Conservation (phyloP, 2,888 invertebrate genomes). For the Rhaphigaster nebulosa region DNA sequence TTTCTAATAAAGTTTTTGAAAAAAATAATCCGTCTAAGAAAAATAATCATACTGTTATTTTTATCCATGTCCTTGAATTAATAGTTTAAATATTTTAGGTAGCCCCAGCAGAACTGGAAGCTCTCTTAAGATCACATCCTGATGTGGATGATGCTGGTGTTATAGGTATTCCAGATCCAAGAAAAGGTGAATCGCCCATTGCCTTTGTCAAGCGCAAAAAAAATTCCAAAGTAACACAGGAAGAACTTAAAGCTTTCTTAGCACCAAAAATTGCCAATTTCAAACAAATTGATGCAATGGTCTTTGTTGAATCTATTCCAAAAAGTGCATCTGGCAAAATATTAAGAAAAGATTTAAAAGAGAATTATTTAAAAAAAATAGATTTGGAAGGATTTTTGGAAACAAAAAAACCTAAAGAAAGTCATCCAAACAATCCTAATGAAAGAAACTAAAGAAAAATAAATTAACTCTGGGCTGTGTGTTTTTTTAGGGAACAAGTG, state of each 20-base stretch:
- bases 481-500: neutral
- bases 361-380: constrained; percentile 54
- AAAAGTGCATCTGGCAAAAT: constrained; percentile 85
- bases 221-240: constrained; percentile 63
- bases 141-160: constrained; percentile 85
- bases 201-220: constrained; percentile 80
- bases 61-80: neutral
- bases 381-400: constrained; percentile 42
- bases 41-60: neutral
- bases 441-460: constrained; percentile 7
- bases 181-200: constrained; percentile 81
- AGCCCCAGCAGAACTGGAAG: constrained; percentile 90
- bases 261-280: constrained; percentile 76
- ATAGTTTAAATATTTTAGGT: constrained; percentile 72
- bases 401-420: constrained; percentile 32
- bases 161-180: constrained; percentile 79
- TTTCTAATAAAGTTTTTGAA: too few relatives aligned
- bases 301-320: constrained; percentile 79
- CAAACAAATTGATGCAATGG: constrained; percentile 81
- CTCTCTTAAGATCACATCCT: constrained; percentile 79
- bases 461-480: neutral
- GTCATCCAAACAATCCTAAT: neutral
- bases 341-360: constrained; percentile 77
- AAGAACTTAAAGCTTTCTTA: constrained; percentile 71
- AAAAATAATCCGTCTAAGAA: too few relatives aligned